Evolutionary conservation across 1,140 invertebrate genomes (phyloP).

Genomic region (Wiebesia pumilae): DNA sequence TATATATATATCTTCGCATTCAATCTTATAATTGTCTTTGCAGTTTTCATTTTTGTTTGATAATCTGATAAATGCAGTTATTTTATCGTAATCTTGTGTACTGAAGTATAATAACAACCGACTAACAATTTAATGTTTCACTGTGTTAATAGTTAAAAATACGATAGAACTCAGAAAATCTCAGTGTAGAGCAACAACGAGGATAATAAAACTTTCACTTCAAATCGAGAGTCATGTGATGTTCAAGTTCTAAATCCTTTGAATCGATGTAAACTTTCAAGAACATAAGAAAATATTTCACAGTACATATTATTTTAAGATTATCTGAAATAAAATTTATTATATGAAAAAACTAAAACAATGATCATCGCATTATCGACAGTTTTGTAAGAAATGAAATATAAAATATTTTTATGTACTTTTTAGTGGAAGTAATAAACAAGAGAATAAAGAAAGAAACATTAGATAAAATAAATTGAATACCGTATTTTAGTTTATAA

Average conservation of each 20-base stretch:
- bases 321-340: neutral
- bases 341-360: neutral
- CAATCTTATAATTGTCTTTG: too few species aligned
- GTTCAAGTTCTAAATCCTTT: neutral
- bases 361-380: neutral
- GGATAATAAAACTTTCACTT: constrained; percentile 37
- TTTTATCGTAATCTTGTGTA: too few species aligned
- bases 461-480: constrained; percentile 1
- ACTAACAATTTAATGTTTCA: too few species aligned
- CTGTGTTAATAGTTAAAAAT: neutral
- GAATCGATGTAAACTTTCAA: constrained; percentile 32
- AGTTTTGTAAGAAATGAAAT: neutral
- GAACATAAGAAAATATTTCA: neutral
- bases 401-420: neutral
- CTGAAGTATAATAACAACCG: too few species aligned
- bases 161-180: neutral
- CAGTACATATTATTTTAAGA: neutral
- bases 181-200: constrained; percentile 22
- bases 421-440: neutral
- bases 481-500: neutral
- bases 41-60: too few species aligned
- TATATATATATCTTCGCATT: too few species aligned
- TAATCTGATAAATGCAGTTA: too few species aligned
- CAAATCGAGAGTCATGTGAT: constrained; percentile 12
- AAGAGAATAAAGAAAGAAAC: neutral